phyloP scores from a whole-genome alignment of 2,888 invertebrate species.

The Cerceris ruficornis region DNA sequence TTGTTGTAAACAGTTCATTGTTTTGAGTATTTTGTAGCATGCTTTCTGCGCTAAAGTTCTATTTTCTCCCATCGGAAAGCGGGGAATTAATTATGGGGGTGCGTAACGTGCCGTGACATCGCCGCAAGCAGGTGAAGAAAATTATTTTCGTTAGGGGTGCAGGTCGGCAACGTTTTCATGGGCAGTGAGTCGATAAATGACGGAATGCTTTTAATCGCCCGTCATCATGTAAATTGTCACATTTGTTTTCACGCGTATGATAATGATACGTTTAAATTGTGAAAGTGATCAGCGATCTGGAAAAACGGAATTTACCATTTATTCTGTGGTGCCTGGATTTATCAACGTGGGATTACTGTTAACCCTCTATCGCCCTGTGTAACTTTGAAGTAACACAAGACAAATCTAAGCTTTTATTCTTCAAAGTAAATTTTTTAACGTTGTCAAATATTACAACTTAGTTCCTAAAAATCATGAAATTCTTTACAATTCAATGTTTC shows the following conservation, averaged over 20 bases:
- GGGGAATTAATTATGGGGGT: slow-evolving; percentile 67
- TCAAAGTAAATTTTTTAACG: too few relatives aligned
- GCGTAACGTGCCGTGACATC: slow-evolving; percentile 72
- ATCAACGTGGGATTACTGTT: too few relatives aligned
- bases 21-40: neutral
- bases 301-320: neutral
- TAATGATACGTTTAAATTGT: neutral
- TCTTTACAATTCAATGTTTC: too few relatives aligned
- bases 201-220: slow-evolving; percentile 15
- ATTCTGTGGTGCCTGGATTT: neutral
- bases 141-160: slow-evolving; percentile 29
- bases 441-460: too few relatives aligned
- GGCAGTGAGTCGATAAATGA: slow-evolving; percentile 9
- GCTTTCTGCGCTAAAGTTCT: neutral
- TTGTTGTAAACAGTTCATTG: neutral
- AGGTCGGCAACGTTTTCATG: slow-evolving; percentile 23
- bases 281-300: neutral
- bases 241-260: neutral
- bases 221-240: slow-evolving; percentile 18
- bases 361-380: too few relatives aligned
- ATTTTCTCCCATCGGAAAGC: slow-evolving; percentile 6
- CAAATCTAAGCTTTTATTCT: too few relatives aligned
- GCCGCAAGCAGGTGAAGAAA: slow-evolving; percentile 73
- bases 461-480: too few relatives aligned
- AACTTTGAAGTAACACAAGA: too few relatives aligned